Base-by-base conservation (phyloP, 2,888 invertebrate genomes). In the Drosophila greeni region DNA sequence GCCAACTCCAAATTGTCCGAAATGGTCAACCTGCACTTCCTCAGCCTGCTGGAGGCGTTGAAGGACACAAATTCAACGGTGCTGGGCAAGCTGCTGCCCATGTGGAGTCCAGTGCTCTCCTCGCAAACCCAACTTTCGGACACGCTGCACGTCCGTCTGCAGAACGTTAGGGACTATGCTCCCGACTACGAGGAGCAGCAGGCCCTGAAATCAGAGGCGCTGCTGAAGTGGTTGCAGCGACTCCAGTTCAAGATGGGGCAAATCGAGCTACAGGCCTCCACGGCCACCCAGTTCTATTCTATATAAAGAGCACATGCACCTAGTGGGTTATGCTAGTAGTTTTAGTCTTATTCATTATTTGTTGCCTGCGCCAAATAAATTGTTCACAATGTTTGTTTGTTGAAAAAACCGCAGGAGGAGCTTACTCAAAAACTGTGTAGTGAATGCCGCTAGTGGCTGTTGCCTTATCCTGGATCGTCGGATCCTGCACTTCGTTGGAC, bases 191-290 rank as follows among this genome's bases (percentile, higher is more conserved):
- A 87, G 53, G 87, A 88, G 58, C 86, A 88, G 58, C 90, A 90
- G 70, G 82, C 82, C 11, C 82, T 86, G 42, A 84, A 86, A 18
- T 87, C 87, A 66, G 90, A 92, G 2, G 90, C 92, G 24, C 89
- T 94, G 23, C 88, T 94, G 2, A 93, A 95, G 75, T 97, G 98
- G 94, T 91, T 99, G 58, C 96, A 97, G 88, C 91, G 97, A 51
- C 91, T 98, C 67, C 96, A 98, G 87, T 97, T 98, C 87, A 99
- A 98, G 91, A 97, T 99, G 94, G 97, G 97, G 6, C 98, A 99
- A 90, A 95, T 98, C 56, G 99, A 99, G 89, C 90, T 96, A 72
- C 97, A 97, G 88, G 95, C 96, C 2, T 95, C 96, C 0, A 94
- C 95, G 53, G 96, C 95, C n/a, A 95, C 95, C 8, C 96, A 96